phyloP scores from a whole-genome alignment of 2,113 vertebrate species.

The Chionodraco myersi region DNA sequence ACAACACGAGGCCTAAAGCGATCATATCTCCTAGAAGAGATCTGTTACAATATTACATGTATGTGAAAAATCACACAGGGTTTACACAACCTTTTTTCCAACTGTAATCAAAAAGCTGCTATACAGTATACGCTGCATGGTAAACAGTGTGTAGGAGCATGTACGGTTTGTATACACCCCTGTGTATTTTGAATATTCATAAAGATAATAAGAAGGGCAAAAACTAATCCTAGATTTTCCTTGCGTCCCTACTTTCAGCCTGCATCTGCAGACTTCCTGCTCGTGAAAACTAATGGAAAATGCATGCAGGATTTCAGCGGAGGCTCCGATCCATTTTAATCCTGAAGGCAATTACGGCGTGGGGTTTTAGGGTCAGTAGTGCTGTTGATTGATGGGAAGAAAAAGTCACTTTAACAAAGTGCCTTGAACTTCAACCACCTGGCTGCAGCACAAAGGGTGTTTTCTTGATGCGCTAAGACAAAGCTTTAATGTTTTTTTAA shows the following conservation, averaged over 20 bases:
- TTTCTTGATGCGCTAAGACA: constrained; percentile 54
- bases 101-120: neutral
- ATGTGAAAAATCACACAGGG: constrained; percentile 4
- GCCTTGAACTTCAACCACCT: constrained; percentile 74
- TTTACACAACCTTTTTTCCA: neutral
- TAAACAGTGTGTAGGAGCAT: constrained; percentile 23
- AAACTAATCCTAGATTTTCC: constrained; percentile 56
- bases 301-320: constrained; percentile 72
- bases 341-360: constrained; percentile 82
- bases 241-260: constrained; percentile 47
- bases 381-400: constrained; percentile 81
- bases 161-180: constrained; percentile 34
- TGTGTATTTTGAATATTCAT: constrained; percentile 65
- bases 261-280: constrained; percentile 67
- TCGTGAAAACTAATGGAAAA: constrained; percentile 77
- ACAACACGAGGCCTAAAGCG: constrained; percentile 52
- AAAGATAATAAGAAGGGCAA: constrained; percentile 27
- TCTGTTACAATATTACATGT: constrained; percentile 28
- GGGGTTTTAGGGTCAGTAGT: constrained; percentile 83
- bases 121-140: neutral
- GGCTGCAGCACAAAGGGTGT: constrained; percentile 64
- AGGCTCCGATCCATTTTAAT: constrained; percentile 84
- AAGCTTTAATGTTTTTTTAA: constrained; percentile 71
- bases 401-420: constrained; percentile 80
- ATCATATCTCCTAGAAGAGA: constrained; percentile 54